Conservation (phyloP, 1,140 invertebrate species). For the Leptoteleia sp. region DNA sequence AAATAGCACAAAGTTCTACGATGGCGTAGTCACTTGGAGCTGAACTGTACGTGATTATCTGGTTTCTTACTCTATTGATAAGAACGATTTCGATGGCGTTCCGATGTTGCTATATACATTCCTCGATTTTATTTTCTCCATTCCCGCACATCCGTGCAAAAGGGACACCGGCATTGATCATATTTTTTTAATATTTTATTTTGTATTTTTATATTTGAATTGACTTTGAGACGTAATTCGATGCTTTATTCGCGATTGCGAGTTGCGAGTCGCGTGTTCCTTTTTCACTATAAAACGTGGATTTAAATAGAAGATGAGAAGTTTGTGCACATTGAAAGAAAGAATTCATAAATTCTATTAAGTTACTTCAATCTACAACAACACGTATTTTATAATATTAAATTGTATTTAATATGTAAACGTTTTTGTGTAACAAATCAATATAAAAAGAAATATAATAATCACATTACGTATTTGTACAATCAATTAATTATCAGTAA, state of each 20-base stretch:
- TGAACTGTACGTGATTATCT: constrained; percentile 71
- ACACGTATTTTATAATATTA: too few species aligned
- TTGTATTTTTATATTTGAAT: constrained; percentile 43
- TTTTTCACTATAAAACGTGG: too few species aligned
- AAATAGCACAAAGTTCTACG: constrained; percentile 80
- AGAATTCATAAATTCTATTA: too few species aligned
- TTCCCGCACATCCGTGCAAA: constrained; percentile 3
- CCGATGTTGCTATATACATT: constrained; percentile 31
- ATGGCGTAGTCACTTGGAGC: constrained; percentile 69
- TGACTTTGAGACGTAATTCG: neutral
- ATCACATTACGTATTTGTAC: too few species aligned
- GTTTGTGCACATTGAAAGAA: too few species aligned
- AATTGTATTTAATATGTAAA: too few species aligned
- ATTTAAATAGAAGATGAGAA: too few species aligned
- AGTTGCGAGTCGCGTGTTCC: too few species aligned
- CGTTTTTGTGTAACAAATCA: too few species aligned
- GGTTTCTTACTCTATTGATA: constrained; percentile 49
- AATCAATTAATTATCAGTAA: too few species aligned
- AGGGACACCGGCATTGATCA: neutral
- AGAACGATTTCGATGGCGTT: constrained; percentile 28
- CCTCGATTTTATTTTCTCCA: constrained; percentile 11
- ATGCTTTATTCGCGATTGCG: neutral
- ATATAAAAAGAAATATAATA: too few species aligned
- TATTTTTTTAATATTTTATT: constrained; percentile 15
- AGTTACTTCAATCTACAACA: too few species aligned